phyloP scores from a whole-genome alignment of 2,797 vertebrate genomes.

The Rhinogobio ventralis region DNA sequence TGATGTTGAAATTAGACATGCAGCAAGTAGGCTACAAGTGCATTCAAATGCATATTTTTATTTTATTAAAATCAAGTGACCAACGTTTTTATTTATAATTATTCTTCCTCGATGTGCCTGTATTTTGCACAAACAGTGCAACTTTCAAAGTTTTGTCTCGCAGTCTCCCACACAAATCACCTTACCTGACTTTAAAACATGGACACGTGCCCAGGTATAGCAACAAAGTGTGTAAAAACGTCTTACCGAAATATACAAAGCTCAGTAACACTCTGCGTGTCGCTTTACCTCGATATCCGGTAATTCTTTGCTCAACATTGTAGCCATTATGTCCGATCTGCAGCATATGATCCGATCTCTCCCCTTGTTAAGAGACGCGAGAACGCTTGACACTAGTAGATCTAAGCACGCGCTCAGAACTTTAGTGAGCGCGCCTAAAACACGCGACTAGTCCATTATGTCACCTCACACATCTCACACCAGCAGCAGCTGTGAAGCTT shows the following conservation, averaged over 20 bases:
- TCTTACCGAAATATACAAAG: background rate
- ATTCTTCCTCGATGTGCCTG: background rate
- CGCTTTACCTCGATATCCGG: constrained; percentile 82
- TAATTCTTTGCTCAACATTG: constrained; percentile 79
- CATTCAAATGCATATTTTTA: background rate
- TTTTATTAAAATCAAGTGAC: background rate
- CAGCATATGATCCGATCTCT: background rate
- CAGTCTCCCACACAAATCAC: constrained; percentile 23
- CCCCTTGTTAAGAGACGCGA: background rate
- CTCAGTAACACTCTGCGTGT: constrained; percentile 3
- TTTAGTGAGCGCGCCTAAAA: constrained; percentile 21
- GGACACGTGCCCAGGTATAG: constrained; percentile 23
- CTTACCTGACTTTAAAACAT: constrained; percentile 31
- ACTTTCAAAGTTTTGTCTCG: constrained; percentile 16
- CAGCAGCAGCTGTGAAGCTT: background rate
- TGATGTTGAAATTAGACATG: background rate
- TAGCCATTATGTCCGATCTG: constrained; percentile 68
- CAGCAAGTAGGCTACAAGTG: background rate
- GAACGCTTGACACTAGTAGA: background rate
- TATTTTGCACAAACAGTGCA: constrained; percentile 3
- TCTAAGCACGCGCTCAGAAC: constrained; percentile 9
- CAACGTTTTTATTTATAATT: background rate
- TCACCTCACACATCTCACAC: background rate
- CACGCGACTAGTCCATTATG: constrained; percentile 40
- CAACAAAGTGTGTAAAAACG: constrained; percentile 24